These are phyloP conservation scores for Rattus norvegicus DNA, from an alignment of 2,113 vertebrate genomes.

Conservation along the genomic window DNA sequence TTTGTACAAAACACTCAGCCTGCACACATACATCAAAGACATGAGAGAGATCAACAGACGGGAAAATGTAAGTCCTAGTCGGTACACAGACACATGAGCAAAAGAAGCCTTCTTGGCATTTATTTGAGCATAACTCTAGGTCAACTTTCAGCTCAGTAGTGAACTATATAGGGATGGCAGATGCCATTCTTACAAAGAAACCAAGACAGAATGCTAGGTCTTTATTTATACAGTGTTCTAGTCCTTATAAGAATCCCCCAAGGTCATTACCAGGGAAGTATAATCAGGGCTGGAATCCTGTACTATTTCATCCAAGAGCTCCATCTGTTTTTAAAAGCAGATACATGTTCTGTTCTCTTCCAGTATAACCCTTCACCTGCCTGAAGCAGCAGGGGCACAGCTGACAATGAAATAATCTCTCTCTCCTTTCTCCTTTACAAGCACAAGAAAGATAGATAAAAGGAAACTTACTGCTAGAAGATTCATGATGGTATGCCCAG, in stretches of 20 bases:
- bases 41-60: background rate
- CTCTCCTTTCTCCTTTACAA: conserved; percentile 29
- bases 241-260: conserved; percentile 5
- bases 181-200: conserved; percentile 42
- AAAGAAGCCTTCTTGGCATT: background rate
- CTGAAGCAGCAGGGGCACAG: background rate
- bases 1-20: background rate
- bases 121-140: conserved; percentile 3
- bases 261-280: conserved; percentile 12
- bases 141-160: conserved; percentile 14
- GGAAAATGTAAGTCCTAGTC: background rate
- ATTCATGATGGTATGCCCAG: conserved; percentile 99
- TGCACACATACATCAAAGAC: background rate
- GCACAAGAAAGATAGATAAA: background rate
- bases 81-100: background rate
- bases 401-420: conserved; percentile 40
- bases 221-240: conserved; percentile 35
- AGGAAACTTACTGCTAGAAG: conserved; percentile 94
- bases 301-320: conserved; percentile 22
- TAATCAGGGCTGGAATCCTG: conserved; percentile 19
- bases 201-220: conserved; percentile 26
- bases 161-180: background rate
- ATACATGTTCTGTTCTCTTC: conserved; percentile 7
- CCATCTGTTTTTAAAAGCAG: conserved; percentile 21
- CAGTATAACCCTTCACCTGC: conserved; percentile 45